phyloP scores from a whole-genome alignment of 2,888 invertebrate species.

The Ectemnius lituratus region DNA sequence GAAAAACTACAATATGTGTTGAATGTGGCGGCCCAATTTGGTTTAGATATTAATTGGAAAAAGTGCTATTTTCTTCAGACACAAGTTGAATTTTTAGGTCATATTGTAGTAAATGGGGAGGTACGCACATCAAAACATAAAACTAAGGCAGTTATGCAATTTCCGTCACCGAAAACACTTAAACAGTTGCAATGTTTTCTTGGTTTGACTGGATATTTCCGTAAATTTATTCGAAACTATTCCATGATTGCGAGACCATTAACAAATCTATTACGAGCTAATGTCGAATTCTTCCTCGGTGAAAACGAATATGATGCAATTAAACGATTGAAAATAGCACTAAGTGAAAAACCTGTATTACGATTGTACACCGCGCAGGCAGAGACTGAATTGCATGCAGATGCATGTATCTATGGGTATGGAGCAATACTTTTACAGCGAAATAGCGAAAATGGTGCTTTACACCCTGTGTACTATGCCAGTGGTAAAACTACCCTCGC shows the following conservation, averaged over 20 bases:
- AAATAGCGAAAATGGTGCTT: slow-evolving; percentile 35
- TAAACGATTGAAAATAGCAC: slow-evolving; percentile 25
- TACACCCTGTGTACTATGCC: slow-evolving; percentile 53
- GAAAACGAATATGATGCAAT: slow-evolving; percentile 43
- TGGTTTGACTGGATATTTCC: slow-evolving; percentile 34
- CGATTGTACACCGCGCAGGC: slow-evolving; percentile 34
- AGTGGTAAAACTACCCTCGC: slow-evolving; percentile 53
- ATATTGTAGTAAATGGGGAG: background rate
- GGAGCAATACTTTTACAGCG: slow-evolving; percentile 53
- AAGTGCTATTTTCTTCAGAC: background rate
- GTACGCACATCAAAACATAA: background rate
- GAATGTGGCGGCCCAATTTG: background rate
- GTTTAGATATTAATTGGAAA: background rate
- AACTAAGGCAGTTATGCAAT: background rate
- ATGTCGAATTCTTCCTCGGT: slow-evolving; percentile 36
- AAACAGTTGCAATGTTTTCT: slow-evolving; percentile 12
- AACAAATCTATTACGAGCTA: slow-evolving; percentile 32
- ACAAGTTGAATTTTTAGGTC: background rate
- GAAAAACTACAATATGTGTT: background rate
- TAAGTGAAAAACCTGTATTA: slow-evolving; percentile 41
- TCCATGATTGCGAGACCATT: slow-evolving; percentile 39
- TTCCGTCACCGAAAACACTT: background rate
- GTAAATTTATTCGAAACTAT: slow-evolving; percentile 51
- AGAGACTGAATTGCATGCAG: slow-evolving; percentile 38
- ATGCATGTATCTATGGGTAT: slow-evolving; percentile 37